These are phyloP conservation scores for Apostichopus japonicus DNA, from an alignment of 35 echinoderm and acorn worm species.

Conservation along the genomic window DNA sequence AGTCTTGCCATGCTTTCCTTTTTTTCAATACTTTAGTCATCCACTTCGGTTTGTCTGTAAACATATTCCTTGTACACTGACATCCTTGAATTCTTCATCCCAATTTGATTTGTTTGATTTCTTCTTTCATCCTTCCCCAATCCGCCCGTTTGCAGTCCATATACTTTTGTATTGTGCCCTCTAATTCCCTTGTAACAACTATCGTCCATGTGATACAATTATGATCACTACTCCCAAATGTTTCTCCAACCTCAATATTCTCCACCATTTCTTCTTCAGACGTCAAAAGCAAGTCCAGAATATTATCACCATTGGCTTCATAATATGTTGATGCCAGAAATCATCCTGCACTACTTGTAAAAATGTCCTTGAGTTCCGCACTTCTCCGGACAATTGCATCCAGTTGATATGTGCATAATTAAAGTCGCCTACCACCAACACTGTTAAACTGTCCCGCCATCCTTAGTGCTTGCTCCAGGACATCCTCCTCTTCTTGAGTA, in stretches of 20 bases:
- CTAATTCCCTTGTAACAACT: conserved; percentile 10
- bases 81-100: conserved; percentile 1
- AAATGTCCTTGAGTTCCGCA: not conserved
- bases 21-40: conserved; percentile 46
- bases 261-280: conserved; percentile 50
- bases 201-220: conserved; percentile 1
- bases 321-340: conserved; percentile 43
- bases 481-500: conserved; percentile 1
- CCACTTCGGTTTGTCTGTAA: conserved; percentile 37
- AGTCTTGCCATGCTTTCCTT: conserved; percentile 49
- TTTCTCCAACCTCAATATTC: conserved; percentile 41
- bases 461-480: not conserved
- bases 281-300: conserved; percentile 32
- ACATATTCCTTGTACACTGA: conserved; percentile 19
- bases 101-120: conserved; percentile 24
- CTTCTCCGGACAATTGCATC: not conserved
- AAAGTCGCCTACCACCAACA: conserved; percentile 37
- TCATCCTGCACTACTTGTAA: conserved; percentile 32
- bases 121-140: conserved; percentile 30
- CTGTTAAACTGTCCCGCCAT: not conserved
- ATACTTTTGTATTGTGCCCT: not conserved
- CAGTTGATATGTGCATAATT: conserved; percentile 50
- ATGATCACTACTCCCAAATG: conserved; percentile 56
- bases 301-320: conserved; percentile 30
- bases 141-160: conserved; percentile 40